Percentiles rank a stretch among this genome's conserved stretches.
These are phyloP conservation scores for Sminthurides aquaticus DNA, from an alignment of 2,888 invertebrate genomes.

Conservation along the genomic window DNA sequence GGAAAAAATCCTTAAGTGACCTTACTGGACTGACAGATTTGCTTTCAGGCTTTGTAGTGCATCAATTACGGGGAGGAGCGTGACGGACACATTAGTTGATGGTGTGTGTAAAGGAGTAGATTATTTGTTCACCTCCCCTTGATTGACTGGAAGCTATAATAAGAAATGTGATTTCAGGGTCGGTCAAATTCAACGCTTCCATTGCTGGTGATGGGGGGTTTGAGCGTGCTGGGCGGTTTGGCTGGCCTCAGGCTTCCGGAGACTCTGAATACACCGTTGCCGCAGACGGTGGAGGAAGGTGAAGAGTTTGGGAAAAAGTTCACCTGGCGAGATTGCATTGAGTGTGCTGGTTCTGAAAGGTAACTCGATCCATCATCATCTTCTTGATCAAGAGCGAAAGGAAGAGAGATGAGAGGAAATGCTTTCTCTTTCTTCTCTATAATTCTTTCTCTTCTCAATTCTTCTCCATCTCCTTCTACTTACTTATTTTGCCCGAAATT, in stretches of 20 bases:
- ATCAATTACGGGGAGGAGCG: no score
- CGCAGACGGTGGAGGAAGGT: conserved; percentile 80
- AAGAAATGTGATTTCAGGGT: conserved; percentile 60
- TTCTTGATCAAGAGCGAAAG: neutral
- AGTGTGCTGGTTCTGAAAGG: conserved; percentile 50
- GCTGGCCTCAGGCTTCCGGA: conserved; percentile 74
- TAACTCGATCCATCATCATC: conserved; percentile 17
- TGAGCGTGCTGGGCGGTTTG: conserved; percentile 73
- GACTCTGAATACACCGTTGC: conserved; percentile 71
- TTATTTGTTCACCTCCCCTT: no score
- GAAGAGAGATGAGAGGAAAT: neutral
- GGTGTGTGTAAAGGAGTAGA: no score
- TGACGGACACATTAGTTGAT: no score
- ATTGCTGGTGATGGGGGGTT: conserved; percentile 71
- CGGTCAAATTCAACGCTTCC: conserved; percentile 75
- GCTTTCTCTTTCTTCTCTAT: no score
- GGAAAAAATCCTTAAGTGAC: no score
- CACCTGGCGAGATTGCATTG: conserved; percentile 64
- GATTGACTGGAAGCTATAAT: no score
- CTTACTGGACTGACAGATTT: no score
- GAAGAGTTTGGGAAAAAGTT: conserved; percentile 79
- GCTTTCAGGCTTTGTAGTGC: no score
- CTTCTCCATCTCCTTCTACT: neutral
- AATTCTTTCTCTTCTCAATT: neutral
- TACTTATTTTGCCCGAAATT: no score